phyloP scores from a whole-genome alignment of 2,113 vertebrate species.

The Oncorhynchus kisutch region DNA sequence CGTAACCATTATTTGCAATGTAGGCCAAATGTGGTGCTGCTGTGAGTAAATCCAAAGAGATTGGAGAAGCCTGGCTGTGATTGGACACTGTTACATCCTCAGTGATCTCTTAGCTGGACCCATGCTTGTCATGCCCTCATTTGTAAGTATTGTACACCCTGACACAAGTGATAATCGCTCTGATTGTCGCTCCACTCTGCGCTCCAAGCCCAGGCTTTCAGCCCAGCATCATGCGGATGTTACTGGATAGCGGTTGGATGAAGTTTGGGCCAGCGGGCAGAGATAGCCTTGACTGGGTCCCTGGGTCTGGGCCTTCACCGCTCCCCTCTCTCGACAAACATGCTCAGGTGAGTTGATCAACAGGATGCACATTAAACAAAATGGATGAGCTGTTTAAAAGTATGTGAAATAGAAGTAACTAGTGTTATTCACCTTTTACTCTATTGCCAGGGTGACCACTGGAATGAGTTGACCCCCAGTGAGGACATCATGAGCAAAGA shows the following conservation, averaged over 20 bases:
- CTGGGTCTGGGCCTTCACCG: conserved; percentile 69
- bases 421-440: background rate
- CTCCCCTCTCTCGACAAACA: conserved; percentile 76
- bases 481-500: conserved; percentile 31
- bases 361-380: conserved; percentile 5
- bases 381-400: background rate
- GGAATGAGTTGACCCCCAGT: conserved; percentile 17
- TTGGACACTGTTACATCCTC: conserved; percentile 5
- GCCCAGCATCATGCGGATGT: conserved; percentile 73
- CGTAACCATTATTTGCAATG: conserved; percentile 63
- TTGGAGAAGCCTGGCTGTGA: conserved; percentile 52
- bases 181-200: background rate
- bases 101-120: conserved; percentile 22
- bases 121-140: conserved; percentile 51
- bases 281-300: conserved; percentile 83
- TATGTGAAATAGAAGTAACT: background rate
- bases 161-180: conserved; percentile 35
- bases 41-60: conserved; percentile 67
- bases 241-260: conserved; percentile 83
- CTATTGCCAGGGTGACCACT: conserved; percentile 38
- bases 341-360: conserved; percentile 74
- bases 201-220: too few relatives aligned
- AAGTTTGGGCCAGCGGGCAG: conserved; percentile 84
- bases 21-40: conserved; percentile 63
- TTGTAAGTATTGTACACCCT: conserved; percentile 53